phyloP scores from a whole-genome alignment of 2,113 vertebrate genomes.

The Ictidomys tridecemlineatus region DNA sequence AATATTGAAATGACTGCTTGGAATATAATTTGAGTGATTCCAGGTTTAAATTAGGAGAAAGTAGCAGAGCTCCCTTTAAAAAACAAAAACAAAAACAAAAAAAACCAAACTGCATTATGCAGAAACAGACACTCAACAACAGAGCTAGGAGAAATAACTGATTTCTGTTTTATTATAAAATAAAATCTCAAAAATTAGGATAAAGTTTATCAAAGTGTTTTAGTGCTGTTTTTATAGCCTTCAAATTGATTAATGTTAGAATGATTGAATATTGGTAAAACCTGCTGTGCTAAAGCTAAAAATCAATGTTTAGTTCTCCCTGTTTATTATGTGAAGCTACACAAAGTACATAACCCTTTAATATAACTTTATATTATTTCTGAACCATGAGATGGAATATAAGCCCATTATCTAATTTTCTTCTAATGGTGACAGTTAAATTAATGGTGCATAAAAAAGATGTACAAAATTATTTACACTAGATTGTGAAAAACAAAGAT shows the following conservation, averaged over 20 bases:
- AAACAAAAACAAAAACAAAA: not conserved
- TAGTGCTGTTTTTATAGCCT: conserved; percentile 34
- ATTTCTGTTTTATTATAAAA: conserved; percentile 23
- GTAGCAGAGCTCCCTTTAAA: not conserved
- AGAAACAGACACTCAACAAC: not conserved
- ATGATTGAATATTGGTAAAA: conserved; percentile 60
- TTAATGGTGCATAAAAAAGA: conserved; percentile 63
- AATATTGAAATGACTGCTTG: not conserved
- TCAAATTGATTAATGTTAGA: conserved; percentile 60
- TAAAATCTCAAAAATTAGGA: conserved; percentile 22
- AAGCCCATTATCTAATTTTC: conserved; percentile 61
- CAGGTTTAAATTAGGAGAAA: not conserved
- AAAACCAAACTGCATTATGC: not conserved
- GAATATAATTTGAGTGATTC: not conserved
- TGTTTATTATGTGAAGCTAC: conserved; percentile 18
- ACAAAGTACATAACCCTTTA: conserved; percentile 24
- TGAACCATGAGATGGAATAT: conserved; percentile 40
- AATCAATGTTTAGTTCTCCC: not conserved
- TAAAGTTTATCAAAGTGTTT: conserved; percentile 31
- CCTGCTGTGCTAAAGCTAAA: conserved; percentile 50
- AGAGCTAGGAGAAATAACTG: not conserved
- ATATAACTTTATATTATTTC: conserved; percentile 41
- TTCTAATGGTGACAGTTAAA: conserved; percentile 66
- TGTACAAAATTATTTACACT: conserved; percentile 63
- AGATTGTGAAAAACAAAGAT: conserved; percentile 63